phyloP scores from a whole-genome alignment of 2,797 vertebrate species.

The Eospalax fontanierii region DNA sequence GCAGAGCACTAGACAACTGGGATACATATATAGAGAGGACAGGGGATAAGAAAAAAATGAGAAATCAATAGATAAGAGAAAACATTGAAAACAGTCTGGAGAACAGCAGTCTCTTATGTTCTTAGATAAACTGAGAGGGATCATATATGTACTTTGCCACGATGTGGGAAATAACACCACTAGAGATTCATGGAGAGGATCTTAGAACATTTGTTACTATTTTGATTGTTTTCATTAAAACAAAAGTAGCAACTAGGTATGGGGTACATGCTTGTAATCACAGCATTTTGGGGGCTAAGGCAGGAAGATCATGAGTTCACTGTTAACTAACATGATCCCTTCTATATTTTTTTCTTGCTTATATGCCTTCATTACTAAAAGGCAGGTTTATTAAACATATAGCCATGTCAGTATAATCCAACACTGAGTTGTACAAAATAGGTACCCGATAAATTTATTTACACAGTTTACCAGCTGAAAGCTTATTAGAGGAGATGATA shows the following conservation, averaged over 20 bases:
- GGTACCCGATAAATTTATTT: neutral
- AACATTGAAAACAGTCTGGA: neutral
- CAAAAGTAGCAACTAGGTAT: neutral
- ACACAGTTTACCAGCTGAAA: neutral
- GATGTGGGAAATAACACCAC: neutral
- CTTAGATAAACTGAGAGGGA: neutral
- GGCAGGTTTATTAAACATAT: neutral
- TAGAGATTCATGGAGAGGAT: neutral
- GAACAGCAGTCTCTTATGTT: neutral
- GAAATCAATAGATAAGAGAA: conserved; percentile 1
- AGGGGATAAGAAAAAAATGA: neutral
- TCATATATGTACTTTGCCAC: neutral
- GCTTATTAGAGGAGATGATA: conserved; percentile 5
- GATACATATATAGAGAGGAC: neutral
- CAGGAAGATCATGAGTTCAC: neutral
- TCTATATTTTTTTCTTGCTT: conserved; percentile 10
- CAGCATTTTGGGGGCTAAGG: neutral
- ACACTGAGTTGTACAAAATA: neutral
- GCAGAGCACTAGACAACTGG: neutral
- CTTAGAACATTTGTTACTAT: neutral
- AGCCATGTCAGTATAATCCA: neutral
- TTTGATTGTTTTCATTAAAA: conserved; percentile 4
- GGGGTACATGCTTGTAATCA: neutral
- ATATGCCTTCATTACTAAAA: neutral
- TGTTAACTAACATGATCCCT: neutral